Evolutionary conservation across 2,888 invertebrate genomes (phyloP), one percentile per base, ranked within the genome.

Genomic region (Gari tellinella): DNA sequence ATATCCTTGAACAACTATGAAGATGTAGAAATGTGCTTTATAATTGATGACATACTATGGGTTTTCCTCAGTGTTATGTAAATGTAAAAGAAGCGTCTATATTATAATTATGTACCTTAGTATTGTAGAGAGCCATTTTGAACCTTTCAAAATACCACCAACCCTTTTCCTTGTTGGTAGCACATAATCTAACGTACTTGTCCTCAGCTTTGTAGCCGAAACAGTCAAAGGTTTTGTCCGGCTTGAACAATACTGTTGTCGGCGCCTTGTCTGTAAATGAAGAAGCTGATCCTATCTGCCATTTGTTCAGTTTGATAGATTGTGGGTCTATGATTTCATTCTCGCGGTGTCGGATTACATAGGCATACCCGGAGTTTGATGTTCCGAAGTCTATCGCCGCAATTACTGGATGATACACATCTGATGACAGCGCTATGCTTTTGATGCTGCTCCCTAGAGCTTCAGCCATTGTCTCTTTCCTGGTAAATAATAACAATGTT

Each of bases 191-290:
- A n/a, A 56, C 43, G 37, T 74, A 74, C 26, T 46, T 68, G 14
- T 69, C 69, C 21, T 74, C 74, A 5, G 74, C 74, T 1, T 67
- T 58, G 17, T 52, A 52, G 3, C 74, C 74, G 56, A 74, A 56
- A 5, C 60, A 60, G 19, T 65, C n/a, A 26, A 72, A 65, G 5
- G 48, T 41, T 19, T 48, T 55, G 46, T 72, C 41, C 19, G 48
- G 64, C 7, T 58, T 48, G 4, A 72, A 43, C 12, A 72, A 25
- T 8, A 72, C 43, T 7, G 70, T 61, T 41, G 70, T 72, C 3
- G 70, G 70, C 2, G 60, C 53, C 45, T 61, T 53, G 10, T 67
- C 67, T 48, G 53, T 67, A n/a, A 37, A 48, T 15, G 64, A 25
- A 0, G 64, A 64, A 3, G 64, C 55, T 4, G 5, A 7, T 31